Evolutionary conservation across 2,797 vertebrate genomes (phyloP).

Genomic region (Uromys caudimaculatus): DNA sequence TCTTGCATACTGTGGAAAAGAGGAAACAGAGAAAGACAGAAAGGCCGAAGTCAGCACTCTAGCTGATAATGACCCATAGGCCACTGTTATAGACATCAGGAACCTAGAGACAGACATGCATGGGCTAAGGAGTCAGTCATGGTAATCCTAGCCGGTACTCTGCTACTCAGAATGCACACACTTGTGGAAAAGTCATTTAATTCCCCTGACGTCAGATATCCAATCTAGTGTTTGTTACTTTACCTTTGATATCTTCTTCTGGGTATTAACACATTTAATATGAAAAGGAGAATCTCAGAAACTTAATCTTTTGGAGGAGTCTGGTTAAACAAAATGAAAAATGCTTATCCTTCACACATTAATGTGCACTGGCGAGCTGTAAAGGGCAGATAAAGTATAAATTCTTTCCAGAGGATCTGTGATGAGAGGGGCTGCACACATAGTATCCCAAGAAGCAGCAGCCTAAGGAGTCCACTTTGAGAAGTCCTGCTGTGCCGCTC

Average conservation of each 20-base stretch:
- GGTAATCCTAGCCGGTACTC: neutral
- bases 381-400: neutral
- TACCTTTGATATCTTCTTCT: neutral
- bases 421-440: neutral
- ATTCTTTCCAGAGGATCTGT: neutral
- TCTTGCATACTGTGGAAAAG: neutral
- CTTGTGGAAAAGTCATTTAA: neutral
- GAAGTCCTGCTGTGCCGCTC: too few relatives aligned
- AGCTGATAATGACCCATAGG: neutral
- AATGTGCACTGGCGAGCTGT: neutral
- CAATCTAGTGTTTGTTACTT: neutral
- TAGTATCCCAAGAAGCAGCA: neutral
- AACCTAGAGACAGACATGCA: neutral
- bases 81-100: neutral
- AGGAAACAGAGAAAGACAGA: neutral
- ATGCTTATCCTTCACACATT: neutral
- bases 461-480: neutral
- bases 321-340: neutral
- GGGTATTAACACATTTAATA: neutral
- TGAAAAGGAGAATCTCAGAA: neutral
- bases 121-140: neutral
- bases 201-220: neutral
- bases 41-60: neutral
- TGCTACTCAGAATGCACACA: neutral
- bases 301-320: conserved; percentile 13